Conservation (phyloP, 2,113 vertebrate species). For the Sinocyclocheilus grahami region DNA sequence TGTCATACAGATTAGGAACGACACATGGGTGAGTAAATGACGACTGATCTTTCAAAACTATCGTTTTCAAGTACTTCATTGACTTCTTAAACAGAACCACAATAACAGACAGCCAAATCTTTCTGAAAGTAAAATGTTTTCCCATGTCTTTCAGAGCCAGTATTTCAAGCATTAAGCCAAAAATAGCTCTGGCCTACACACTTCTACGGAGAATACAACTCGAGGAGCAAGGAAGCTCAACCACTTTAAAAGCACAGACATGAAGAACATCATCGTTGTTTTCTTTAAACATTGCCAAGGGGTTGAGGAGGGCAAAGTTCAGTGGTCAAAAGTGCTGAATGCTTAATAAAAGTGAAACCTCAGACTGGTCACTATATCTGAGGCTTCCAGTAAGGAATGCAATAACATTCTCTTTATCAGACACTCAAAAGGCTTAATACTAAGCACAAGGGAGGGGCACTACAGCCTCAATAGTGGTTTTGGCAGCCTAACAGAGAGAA, state of each 20-base stretch:
- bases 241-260: constrained; percentile 28
- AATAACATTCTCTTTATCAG: constrained; percentile 47
- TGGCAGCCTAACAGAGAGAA: constrained; percentile 21
- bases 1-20: background rate
- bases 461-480: constrained; percentile 10
- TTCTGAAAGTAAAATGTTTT: constrained; percentile 69
- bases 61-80: background rate
- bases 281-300: background rate
- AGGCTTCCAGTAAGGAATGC: constrained; percentile 22
- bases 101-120: constrained; percentile 47
- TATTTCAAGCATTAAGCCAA: constrained; percentile 73
- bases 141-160: constrained; percentile 68
- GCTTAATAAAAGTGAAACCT: constrained; percentile 28
- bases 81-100: constrained; percentile 31
- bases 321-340: constrained; percentile 25
- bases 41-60: background rate
- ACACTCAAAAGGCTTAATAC: constrained; percentile 29
- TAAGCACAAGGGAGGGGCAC: constrained; percentile 29
- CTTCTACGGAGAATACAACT: constrained; percentile 69
- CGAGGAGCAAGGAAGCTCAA: constrained; percentile 50
- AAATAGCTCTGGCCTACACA: constrained; percentile 79
- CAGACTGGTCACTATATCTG: constrained; percentile 36
- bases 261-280: constrained; percentile 17
- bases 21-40: background rate
- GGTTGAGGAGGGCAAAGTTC: background rate